Percentiles rank a stretch among this genome's conserved stretches.
Conservation (phyloP, 2,888 invertebrate species). For the Helobdella robusta region DNA sequence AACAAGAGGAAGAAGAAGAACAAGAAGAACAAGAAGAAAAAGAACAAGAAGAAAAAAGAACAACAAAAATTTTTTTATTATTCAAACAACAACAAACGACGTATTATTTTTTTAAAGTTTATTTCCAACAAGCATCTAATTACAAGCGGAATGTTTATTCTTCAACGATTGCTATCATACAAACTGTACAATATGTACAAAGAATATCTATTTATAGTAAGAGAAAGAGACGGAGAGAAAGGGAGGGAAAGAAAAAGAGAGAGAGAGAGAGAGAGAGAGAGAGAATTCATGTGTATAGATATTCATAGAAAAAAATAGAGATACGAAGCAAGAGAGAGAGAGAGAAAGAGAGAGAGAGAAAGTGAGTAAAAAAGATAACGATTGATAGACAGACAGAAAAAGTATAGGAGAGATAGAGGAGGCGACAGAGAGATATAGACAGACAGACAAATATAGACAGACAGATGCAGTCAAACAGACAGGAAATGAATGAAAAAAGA, state of each 20-base stretch:
- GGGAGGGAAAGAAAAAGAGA: not conserved
- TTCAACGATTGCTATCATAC: too few species aligned
- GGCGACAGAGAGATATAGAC: not conserved
- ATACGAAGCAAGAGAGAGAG: too few species aligned
- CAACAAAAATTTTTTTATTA: too few species aligned
- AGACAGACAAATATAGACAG: conserved; percentile 17
- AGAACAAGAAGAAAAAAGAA: conserved; percentile 12
- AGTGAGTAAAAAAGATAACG: not conserved
- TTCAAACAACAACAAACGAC: too few species aligned
- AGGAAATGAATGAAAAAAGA: not conserved
- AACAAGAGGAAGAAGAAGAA: conserved; percentile 13
- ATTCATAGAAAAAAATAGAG: not conserved
- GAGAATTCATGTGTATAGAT: not conserved
- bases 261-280: too few species aligned
- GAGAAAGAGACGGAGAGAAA: too few species aligned
- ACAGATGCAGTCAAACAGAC: conserved; percentile 13
- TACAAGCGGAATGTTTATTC: too few species aligned
- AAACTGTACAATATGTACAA: too few species aligned
- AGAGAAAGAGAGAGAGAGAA: too few species aligned
- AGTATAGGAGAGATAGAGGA: not conserved
- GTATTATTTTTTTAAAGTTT: too few species aligned
- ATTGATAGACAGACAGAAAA: not conserved
- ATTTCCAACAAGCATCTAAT: too few species aligned
- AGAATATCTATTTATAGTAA: too few species aligned
- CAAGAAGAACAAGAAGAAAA: conserved; percentile 11